Percentiles rank a stretch among this genome's conserved stretches.
Evolutionary conservation across 1,140 invertebrate species (phyloP).

Genomic region (Himalopsyche phryganea): DNA sequence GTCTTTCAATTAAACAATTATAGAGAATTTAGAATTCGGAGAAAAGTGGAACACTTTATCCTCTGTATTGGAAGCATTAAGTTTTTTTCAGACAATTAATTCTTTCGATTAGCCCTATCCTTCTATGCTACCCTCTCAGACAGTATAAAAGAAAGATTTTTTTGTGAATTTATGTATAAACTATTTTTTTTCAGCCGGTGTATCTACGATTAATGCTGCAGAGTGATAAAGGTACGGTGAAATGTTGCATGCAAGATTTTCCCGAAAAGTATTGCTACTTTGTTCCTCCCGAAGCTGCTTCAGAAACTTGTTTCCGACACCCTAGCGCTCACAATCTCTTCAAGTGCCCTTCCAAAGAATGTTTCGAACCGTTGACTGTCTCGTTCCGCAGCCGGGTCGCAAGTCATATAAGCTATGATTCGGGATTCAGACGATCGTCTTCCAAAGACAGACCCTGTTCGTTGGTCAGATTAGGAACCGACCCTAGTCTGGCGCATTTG

Average conservation of each 20-base stretch:
- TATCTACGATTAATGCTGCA: constrained; percentile 69
- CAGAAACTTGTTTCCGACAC: constrained; percentile 54
- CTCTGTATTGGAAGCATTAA: too few species aligned
- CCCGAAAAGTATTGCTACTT: constrained; percentile 41
- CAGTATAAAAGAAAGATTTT: too few species aligned
- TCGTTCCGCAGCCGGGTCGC: constrained; percentile 21
- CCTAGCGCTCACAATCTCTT: constrained; percentile 37
- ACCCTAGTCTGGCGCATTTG: constrained; percentile 36
- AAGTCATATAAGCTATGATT: constrained; percentile 31
- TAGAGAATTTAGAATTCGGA: too few species aligned
- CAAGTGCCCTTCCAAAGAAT: constrained; percentile 38
- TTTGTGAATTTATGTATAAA: too few species aligned
- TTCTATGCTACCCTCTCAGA: too few species aligned
- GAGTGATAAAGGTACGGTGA: constrained; percentile 73
- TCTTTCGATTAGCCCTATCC: too few species aligned
- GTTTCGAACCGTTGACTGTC: constrained; percentile 28
- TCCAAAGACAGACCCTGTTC: constrained; percentile 16
- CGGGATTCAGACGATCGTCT: constrained; percentile 17
- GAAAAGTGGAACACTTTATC: too few species aligned
- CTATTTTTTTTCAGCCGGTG: constrained; percentile 69
- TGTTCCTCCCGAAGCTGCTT: constrained; percentile 48
- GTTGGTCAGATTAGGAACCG: constrained; percentile 38
- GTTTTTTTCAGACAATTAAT: too few species aligned
- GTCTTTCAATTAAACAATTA: too few species aligned
- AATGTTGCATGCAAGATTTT: constrained; percentile 57